Evolutionary conservation across 1,140 invertebrate species (phyloP), one percentile per base, ranked within the genome.

Genomic region (Pseudomyrmex concolor): DNA sequence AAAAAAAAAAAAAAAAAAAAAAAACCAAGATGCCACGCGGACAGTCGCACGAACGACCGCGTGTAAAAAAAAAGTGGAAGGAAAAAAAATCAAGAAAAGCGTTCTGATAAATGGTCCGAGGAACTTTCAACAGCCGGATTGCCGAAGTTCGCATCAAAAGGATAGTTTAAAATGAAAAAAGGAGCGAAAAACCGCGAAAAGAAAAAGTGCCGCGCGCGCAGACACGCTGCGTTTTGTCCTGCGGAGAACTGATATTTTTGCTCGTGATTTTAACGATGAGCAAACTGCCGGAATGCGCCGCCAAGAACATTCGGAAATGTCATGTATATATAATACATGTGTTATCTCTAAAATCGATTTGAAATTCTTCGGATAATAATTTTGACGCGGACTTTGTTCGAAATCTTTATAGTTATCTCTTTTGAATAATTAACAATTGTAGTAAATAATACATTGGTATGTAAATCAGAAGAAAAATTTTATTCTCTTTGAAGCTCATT

Each of bases 131-230:
- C 76, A 71, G 76, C 54, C 66, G 76, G 76, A 80, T 80, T 80
- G 66, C 54, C 76, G 54, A 80, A 80, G 76, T 80, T 80, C 54
- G 66, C 60, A 80, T 80, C 76, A 80, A 80, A 80, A 70, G 76
- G 67, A 80, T 80, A 80, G 66, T 80, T 80, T 70, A 80, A 80
- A 80, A 70, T 80, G 66, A 71, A 71, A 80, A 77, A 80, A 71
- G 76, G 66, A 59, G 50, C 43, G 54, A 8, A 34, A 80, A 71
- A 71, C 12, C 76, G 34, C 19, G n/a, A n/a, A n/a, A n/a, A 22
- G 22, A 80, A 80, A 80, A 17, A 59, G 66, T 7, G 25, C 25
- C 51, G 62, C 54, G 15, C 43, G 55, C 34, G 50, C 25, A 17
- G 76, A 25, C 70, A 34, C 34, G 34, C 5, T 34, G 22, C 22